A percentile compares a stretch with the other conserved stretches of the same genome.
These are phyloP conservation scores for Lasius fuliginosus DNA, from an alignment of 2,888 invertebrate species.

Conservation along the genomic window DNA sequence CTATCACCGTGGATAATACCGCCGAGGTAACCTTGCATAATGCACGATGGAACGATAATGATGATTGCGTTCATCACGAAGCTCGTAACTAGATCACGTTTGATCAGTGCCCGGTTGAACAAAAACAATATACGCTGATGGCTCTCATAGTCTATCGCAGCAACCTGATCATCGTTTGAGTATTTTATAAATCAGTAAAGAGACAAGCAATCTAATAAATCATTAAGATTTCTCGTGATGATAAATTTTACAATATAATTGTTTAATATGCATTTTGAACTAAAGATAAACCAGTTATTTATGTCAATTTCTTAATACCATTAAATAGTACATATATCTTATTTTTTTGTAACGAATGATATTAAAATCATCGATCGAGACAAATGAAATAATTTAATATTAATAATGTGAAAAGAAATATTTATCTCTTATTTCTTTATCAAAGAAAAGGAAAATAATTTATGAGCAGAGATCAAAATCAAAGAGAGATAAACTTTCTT, in stretches of 20 bases:
- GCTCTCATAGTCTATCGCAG: constrained; percentile 28
- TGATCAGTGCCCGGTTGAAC: constrained; percentile 60
- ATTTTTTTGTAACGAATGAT: background rate
- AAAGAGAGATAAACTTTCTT: constrained; percentile 9
- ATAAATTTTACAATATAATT: background rate
- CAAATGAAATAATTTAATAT: background rate
- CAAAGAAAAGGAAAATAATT: background rate
- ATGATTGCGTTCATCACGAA: constrained; percentile 77
- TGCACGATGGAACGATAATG: constrained; percentile 74
- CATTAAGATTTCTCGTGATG: background rate
- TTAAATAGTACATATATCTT: background rate
- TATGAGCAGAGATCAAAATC: background rate
- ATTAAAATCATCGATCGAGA: background rate
- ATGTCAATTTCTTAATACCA: background rate
- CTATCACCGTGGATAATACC: constrained; percentile 67
- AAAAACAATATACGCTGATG: constrained; percentile 57
- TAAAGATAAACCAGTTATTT: background rate
- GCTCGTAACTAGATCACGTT: constrained; percentile 67
- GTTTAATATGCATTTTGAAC: background rate
- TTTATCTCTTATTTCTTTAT: constrained; percentile 30
- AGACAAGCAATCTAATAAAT: background rate
- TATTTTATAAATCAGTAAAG: constrained; percentile 39
- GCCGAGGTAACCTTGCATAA: constrained; percentile 68
- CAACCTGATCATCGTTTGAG: constrained; percentile 10
- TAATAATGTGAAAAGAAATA: background rate